A percentile compares a stretch with the other conserved stretches of the same genome.
Evolutionary conservation across 2,113 vertebrate species (phyloP).

Genomic region (Entomyzon cyanotis): DNA sequence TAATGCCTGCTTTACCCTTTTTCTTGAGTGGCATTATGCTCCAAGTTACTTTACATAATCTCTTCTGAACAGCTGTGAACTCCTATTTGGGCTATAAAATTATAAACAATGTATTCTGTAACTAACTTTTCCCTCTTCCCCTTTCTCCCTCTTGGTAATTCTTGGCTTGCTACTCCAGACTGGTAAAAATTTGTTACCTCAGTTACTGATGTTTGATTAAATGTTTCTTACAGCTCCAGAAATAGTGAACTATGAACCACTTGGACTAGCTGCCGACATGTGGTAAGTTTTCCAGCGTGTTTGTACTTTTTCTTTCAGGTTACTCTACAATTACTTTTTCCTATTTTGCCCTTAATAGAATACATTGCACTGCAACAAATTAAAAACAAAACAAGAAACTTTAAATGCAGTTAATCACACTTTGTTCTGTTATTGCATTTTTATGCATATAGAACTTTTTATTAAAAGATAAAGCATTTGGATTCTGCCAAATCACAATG

Average conservation of each 20-base stretch:
- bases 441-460: not conserved
- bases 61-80: not conserved
- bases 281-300: slow-evolving; percentile 80
- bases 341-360: not conserved
- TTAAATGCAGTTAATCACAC: not conserved
- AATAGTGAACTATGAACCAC: slow-evolving; percentile 94
- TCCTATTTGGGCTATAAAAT: not conserved
- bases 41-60: not conserved
- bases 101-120: not conserved
- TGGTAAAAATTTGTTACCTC: not conserved
- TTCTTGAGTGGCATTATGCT: not conserved
- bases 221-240: slow-evolving; percentile 90
- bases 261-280: slow-evolving; percentile 95
- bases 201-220: slow-evolving; percentile 4
- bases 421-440: not conserved
- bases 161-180: not conserved
- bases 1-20: not conserved
- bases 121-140: not conserved
- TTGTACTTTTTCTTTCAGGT: not conserved
- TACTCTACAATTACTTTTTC: not conserved
- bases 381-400: not conserved
- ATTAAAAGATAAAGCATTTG: not conserved
- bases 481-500: not conserved
- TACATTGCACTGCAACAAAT: not conserved
- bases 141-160: not conserved